Base-by-base conservation (phyloP, 2,797 vertebrate species). In the Cirrhinus mrigala region DNA sequence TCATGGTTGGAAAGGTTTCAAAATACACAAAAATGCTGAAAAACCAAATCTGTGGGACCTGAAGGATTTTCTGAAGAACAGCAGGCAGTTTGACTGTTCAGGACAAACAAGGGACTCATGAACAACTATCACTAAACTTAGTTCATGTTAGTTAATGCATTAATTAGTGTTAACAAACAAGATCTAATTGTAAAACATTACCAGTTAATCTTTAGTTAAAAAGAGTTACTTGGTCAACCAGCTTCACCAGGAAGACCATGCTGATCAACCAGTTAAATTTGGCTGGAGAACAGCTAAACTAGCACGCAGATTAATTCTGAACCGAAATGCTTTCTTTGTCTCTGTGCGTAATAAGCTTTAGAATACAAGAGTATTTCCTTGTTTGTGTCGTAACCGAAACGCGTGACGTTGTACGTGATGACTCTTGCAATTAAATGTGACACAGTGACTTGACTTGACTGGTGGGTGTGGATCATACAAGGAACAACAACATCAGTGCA, bases 381-480 rank as follows among this genome's bases (percentile, higher is more conserved):
- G 37, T 78, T 70, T 68, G 33, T 54, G 70, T 8, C 11, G 27
- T 46, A 44, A 40, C 33, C 6, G 22, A 73, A 46, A 7, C 14
- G 24, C 24, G 37, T 78, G 56, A 54, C 44, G 44, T 74, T 33
- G n/a, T 50, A 6, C n/a, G 52, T 79, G 68, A 85, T 70, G 76
- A 58, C 27, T 80, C 12, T 62, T n/a, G 37, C 22, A 74, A 24
- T 64, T 46, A 54, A 22, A 80, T 10, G 37, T 24, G 29, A 85
- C 66, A 44, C 40, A 15, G 27, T 79, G 27, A 79, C 50, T 58
- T 50, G 50, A 33, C 70, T 24, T 78, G 64, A 73, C 27, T 12
- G 54, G 18, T 14, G 20, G 77, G 76, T 79, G 68, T 44, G 82
- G 50, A 50, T 4, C 73, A 84, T 27, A 14, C 24, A 46, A 64